Base-by-base conservation (phyloP, 2,797 vertebrate species). In the Epinephelus malabaricus region DNA sequence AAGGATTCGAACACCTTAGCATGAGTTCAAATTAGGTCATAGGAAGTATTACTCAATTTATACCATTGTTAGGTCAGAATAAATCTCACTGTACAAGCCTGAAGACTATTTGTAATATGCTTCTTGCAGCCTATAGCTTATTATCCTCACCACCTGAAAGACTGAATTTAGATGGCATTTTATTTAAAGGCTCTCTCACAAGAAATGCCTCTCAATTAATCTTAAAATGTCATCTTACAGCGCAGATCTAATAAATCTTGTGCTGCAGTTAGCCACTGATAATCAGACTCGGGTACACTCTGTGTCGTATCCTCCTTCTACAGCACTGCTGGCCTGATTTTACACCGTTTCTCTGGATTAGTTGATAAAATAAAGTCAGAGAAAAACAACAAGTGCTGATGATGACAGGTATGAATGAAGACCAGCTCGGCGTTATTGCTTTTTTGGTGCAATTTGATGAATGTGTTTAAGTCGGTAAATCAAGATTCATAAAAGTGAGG, bases 121-220 rank as follows among this genome's bases (percentile, higher is more conserved):
- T 81, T 53, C 49, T 34, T 58, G 30, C 10, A 49, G 65, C 40
- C 12, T 30, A 1, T 14, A 30, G 40, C 50, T 70, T 69, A 68
- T 76, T 86, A 73, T 64, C 73, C 73, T 78, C 67, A 70, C 62
- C 1, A 27, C 49, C 67, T 78, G 55, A 69, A 45, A 80, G 69
- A 76, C 17, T 68, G 67, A 60, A 85, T 78, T 84, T 55, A 51
- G 71, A 77, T 64, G 64, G 47, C 56, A 46, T 77, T 86, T 77
- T 77, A 81, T 88, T 86, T 70, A 69, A 88, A 81, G 62, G 53
- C 62, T 63, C 77, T 73, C 79, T 83, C 73, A 38, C 5, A 60
- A 78, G 87, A 79, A 82, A 78, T 43, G 19, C 71, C 64, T 74
- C 74, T 79, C 73, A 78, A 83, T 92, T 85, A 85, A 88, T 90